Evolutionary conservation across 2,888 invertebrate species (phyloP).

Genomic region (Pinctada fucata): DNA sequence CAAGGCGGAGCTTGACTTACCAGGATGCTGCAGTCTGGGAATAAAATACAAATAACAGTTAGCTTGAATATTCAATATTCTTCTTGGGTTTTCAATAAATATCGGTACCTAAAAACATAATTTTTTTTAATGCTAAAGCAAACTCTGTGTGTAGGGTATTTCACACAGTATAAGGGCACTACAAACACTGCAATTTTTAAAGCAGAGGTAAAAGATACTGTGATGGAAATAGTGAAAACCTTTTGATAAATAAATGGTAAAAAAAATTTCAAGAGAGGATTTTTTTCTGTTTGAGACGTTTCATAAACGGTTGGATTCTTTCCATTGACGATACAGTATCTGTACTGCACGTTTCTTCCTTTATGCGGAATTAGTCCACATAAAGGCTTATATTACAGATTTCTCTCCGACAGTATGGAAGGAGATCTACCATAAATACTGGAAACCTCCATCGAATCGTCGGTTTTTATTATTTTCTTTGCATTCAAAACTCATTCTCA

Average conservation of each 20-base stretch:
- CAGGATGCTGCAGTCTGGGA: constrained; percentile 84
- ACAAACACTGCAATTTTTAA: not conserved
- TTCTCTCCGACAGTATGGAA: not conserved
- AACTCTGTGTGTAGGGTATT: not conserved
- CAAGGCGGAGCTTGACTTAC: constrained; percentile 83
- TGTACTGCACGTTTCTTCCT: not conserved
- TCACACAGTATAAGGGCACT: not conserved
- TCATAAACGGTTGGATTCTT: no score
- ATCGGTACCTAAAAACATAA: no score
- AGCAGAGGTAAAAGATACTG: not conserved
- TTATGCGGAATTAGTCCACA: not conserved
- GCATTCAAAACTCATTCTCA: no score
- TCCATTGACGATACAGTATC: no score
- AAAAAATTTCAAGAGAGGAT: no score
- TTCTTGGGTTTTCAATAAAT: not conserved
- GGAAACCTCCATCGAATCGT: no score
- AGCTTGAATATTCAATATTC: not conserved
- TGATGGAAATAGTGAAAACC: not conserved
- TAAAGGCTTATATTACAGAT: not conserved
- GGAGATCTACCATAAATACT: not conserved
- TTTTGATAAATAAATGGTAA: not conserved
- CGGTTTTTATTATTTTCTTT: no score
- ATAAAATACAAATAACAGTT: constrained; percentile 1
- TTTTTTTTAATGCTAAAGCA: no score
- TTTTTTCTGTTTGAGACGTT: no score